Evolutionary conservation across 2,113 vertebrate species (phyloP).

Genomic region (Cyphomyrus discorhynchus): DNA sequence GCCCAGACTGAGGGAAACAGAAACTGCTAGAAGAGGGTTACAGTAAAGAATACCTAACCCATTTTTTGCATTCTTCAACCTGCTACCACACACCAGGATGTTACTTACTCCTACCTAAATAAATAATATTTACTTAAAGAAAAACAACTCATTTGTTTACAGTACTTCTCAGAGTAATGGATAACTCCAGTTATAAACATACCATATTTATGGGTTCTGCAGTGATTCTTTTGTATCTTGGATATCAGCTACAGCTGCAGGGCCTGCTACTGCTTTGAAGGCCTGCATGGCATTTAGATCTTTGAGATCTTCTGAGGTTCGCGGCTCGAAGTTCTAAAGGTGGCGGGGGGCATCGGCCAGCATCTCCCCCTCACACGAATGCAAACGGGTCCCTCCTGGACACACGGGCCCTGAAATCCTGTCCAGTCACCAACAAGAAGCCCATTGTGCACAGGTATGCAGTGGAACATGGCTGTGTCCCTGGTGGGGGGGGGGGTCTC

Average conservation of each 20-base stretch:
- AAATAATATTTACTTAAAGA: not conserved
- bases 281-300: not conserved
- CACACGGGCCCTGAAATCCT: slow-evolving; percentile 44
- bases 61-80: not conserved
- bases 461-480: not conserved
- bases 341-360: slow-evolving; percentile 15
- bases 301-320: not conserved
- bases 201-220: not conserved
- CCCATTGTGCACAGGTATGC: slow-evolving; percentile 57
- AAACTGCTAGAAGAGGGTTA: not conserved
- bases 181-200: not conserved
- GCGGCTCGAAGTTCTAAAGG: not conserved
- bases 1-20: not conserved
- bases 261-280: not conserved
- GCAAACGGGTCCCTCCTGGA: slow-evolving; percentile 7
- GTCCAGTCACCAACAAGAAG: slow-evolving; percentile 52
- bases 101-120: not conserved
- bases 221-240: not conserved
- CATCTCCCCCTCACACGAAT: slow-evolving; percentile 36
- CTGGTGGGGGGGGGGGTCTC: slow-evolving; percentile 37
- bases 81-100: not conserved
- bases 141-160: not conserved
- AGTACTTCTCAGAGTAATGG: not conserved
- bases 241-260: not conserved
- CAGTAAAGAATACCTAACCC: not conserved